phyloP scores from a whole-genome alignment of 23 tunicate species.

The Diplosoma virens region DNA sequence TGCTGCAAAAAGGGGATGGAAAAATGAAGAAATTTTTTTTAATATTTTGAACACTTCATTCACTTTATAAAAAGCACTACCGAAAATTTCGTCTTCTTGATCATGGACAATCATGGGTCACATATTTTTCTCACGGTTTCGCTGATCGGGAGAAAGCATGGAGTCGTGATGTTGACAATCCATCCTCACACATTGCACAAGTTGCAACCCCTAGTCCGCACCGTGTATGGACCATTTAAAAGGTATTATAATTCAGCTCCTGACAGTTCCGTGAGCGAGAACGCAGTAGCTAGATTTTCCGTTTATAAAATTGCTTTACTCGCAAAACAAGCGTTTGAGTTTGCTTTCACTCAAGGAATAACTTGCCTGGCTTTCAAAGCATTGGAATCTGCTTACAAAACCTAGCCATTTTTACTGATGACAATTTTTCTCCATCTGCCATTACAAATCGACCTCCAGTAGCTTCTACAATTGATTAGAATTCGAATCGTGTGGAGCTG shows the following conservation, averaged over 20 bases:
- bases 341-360: not conserved
- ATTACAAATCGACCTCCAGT: not conserved
- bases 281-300: not conserved
- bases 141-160: too few relatives aligned
- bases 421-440: not conserved
- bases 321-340: not conserved
- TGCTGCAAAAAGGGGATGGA: constrained; percentile 1
- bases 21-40: not conserved
- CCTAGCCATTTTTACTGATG: not conserved
- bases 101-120: constrained; percentile 8
- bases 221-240: too few relatives aligned
- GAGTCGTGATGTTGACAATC: not conserved
- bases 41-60: not conserved
- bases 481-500: too few relatives aligned
- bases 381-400: not conserved
- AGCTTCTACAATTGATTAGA: too few relatives aligned
- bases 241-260: too few relatives aligned
- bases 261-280: constrained; percentile 1
- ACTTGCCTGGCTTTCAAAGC: not conserved
- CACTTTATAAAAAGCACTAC: not conserved
- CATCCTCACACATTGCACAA: too few relatives aligned
- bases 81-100: not conserved
- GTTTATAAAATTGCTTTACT: not conserved
- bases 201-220: too few relatives aligned
- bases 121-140: too few relatives aligned